Evolutionary conservation across 2,113 vertebrate species (phyloP), one percentile per base, ranked within the genome.

Genomic region (Scophthalmus maximus): DNA sequence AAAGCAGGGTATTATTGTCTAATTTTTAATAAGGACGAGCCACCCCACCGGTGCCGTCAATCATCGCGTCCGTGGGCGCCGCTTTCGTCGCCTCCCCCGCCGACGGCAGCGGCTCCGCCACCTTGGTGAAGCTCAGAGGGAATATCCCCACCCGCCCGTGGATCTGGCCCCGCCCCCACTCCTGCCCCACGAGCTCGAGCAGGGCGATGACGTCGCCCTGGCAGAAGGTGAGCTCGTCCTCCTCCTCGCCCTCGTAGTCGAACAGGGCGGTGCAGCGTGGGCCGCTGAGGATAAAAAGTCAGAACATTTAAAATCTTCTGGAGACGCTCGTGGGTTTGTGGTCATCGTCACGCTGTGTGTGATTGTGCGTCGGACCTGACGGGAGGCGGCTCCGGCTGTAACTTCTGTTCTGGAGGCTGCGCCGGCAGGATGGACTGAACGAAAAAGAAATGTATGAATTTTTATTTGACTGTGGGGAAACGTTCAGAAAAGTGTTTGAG

Each of bases 201-300:
- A 97, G 94, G 64, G 85, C 42, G 76, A 97, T 96, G 62, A 91
- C 88, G 50, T 97, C 95, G 40, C 96, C 96, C 90, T 96, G 95
- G 11, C 92, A 94, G 93, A 97, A 97, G 89, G 95, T 96, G 81
- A 98, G 90, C 85, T 97, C 96, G 71, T 97, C 95, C 6, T 93
- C 93, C 69, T 95, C 94, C 80, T 95, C 94, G 8, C 95, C 96
- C 8, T 95, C 95, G 42, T 94, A 97, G 78, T 97, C 96, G 71
- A 96, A 97, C 29, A 93, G 70, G 68, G 96, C 94, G 11, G 95
- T 15, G 60, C 95, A 96, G 36, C 94, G 93, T 38, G 92, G 93
- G 22, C 94, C 94, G 34, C 91, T 92, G 67, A 2, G 5, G 5
- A 53, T n/a, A n/a, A n/a, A n/a, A n/a, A n/a, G n/a, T n/a, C n/a